Evolutionary conservation across 2,888 invertebrate species (phyloP).

Genomic region (Gari tellinella): DNA sequence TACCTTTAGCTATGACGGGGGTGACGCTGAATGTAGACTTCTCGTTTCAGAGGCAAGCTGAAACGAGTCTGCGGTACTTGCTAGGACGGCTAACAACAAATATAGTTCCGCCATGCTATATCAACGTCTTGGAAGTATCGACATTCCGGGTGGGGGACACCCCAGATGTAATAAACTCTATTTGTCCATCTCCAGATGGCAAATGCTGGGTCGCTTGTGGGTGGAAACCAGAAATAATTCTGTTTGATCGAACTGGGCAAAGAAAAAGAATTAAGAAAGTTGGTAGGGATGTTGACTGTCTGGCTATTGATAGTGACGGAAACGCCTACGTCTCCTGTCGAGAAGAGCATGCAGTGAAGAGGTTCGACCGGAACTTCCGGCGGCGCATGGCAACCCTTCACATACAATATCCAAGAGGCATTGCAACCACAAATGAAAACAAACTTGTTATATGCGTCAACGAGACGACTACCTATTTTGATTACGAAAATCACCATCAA

Average conservation of each 20-base stretch:
- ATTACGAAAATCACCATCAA: conserved; percentile 44
- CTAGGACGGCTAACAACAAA: conserved; percentile 55
- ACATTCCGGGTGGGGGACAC: conserved; percentile 61
- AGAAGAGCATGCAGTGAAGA: conserved; percentile 56
- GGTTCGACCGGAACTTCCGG: conserved; percentile 53
- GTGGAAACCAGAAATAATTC: conserved; percentile 55
- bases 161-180: conserved; percentile 61
- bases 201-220: conserved; percentile 62
- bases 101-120: conserved; percentile 57
- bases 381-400: conserved; percentile 58
- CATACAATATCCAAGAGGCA: conserved; percentile 55
- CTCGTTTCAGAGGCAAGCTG: conserved; percentile 50
- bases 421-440: conserved; percentile 52
- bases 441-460: conserved; percentile 56
- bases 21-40: conserved; percentile 48
- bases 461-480: conserved; percentile 55
- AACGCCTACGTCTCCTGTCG: conserved; percentile 58
- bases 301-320: conserved; percentile 57
- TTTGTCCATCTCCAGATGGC: conserved; percentile 60
- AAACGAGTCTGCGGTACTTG: conserved; percentile 52
- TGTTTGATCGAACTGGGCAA: conserved; percentile 51
- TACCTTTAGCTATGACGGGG: conserved; percentile 43
- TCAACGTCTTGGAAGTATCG: conserved; percentile 49
- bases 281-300: conserved; percentile 54
- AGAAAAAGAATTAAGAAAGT: conserved; percentile 31